Conservation (phyloP, 1,140 invertebrate species). For the Reticulitermes speratus region DNA sequence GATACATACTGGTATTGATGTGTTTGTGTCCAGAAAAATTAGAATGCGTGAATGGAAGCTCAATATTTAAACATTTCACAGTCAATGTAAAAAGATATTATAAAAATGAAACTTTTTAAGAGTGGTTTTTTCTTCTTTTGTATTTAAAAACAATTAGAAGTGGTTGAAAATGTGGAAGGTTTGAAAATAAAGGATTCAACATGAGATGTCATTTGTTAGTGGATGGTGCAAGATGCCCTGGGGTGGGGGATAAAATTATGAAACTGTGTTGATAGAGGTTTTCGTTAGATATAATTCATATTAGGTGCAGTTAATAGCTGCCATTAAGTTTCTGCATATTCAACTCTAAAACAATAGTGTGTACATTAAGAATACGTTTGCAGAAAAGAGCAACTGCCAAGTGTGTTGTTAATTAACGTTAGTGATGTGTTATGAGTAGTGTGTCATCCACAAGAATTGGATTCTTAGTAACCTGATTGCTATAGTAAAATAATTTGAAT, state of each 20-base stretch:
- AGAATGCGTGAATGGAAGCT: not conserved
- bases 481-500: not conserved
- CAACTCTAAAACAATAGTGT: not conserved
- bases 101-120: not conserved
- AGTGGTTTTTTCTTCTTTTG: not conserved
- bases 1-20: not conserved
- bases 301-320: slow-evolving; percentile 1
- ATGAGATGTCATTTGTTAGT: not conserved
- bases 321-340: not conserved
- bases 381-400: slow-evolving; percentile 1
- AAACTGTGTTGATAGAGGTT: not conserved
- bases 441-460: not conserved
- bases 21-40: not conserved
- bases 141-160: not conserved
- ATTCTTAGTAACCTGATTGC: not conserved
- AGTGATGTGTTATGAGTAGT: not conserved
- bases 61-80: slow-evolving; percentile 18
- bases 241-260: not conserved
- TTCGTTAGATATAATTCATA: not conserved
- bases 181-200: not conserved
- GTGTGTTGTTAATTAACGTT: not conserved
- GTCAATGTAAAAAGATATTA: not conserved
- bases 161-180: not conserved
- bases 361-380: not conserved
- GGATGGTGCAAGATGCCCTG: not conserved